Base-by-base conservation (phyloP, 2,797 vertebrate species). In the Sternarchorhynchus goeldii region DNA sequence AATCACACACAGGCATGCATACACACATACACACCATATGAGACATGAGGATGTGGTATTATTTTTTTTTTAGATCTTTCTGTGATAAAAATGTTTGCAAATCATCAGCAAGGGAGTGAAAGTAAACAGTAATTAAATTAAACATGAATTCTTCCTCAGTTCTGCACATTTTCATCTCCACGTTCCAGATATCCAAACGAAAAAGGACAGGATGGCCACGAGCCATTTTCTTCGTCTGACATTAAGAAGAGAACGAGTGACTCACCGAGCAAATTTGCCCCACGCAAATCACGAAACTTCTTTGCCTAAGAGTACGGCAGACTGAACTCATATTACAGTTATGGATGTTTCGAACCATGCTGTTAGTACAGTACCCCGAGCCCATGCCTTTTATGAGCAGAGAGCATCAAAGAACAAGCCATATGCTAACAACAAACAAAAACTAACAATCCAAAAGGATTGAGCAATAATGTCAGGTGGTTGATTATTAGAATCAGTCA, bases 341-440 rank as follows among this genome's bases (percentile, higher is more conserved):
- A 76, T 78, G 29, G 53, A 36, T 79, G 53, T 58, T 31, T 29
- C 10, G 57, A 45, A 41, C 53, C 69, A 79, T 73, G 29, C 79
- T 82, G 83, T 85, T 76, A 77, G 77, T 87, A 82, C 71, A 85
- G 62, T 34, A 50, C 58, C 12, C 64, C 82, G 73, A 87, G 82
- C 83, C 77, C 89, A 86, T 80, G 62, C 34, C 62, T 56, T 76
- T 80, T 71, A 78, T 79, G 80, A 76, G 31, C 65, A 81, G 73
- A 84, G 80, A 78, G 64, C 73, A 12, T 6, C 32, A 32, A 80
- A 86, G 84, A 64, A 86, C 81, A 55, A 34, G 17, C 29, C 16
- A 7, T 12, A 50, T 50, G 45, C 12, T 50, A 50, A 50, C 45
- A 14, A 50, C 59, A 45, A 20, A 58, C 14, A 60, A 80, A 80